Percentiles rank a stretch among this genome's conserved stretches.
Evolutionary conservation across 2,888 invertebrate genomes (phyloP).

Genomic region (Drosophila formosana): DNA sequence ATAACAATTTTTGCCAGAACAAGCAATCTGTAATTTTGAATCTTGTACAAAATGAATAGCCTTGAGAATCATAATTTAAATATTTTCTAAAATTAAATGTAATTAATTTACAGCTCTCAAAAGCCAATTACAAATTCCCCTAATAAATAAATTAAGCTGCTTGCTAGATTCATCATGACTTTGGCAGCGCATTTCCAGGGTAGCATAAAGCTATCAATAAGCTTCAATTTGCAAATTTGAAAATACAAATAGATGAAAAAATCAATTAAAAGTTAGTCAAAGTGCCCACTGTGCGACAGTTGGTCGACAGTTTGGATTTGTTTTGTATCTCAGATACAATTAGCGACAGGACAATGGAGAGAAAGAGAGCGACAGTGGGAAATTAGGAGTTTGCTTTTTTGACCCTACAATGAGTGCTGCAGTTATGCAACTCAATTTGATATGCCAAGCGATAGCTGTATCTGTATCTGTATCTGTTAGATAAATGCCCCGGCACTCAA

Average conservation of each 20-base stretch:
- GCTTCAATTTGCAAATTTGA: not conserved
- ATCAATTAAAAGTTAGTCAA: constrained; percentile 6
- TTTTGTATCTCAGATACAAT: constrained; percentile 10
- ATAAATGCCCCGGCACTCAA: constrained; percentile 38
- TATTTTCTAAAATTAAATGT: too few relatives aligned
- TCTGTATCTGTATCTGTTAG: constrained; percentile 16
- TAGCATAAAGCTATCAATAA: not conserved
- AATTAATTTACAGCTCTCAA: too few relatives aligned
- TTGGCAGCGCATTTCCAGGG: not conserved
- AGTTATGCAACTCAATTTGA: constrained; percentile 5
- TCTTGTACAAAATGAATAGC: too few relatives aligned
- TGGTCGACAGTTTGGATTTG: constrained; percentile 10
- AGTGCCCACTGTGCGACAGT: constrained; percentile 13
- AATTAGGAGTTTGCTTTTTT: not conserved
- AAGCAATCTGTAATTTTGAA: too few relatives aligned
- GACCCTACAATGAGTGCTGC: constrained; percentile 1
- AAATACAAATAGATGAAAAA: not conserved
- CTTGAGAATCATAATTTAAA: too few relatives aligned
- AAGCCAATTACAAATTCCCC: too few relatives aligned
- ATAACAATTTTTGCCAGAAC: too few relatives aligned
- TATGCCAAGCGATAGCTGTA: constrained; percentile 5
- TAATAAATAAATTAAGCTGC: too few relatives aligned
- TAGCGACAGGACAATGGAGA: not conserved
- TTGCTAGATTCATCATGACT: not conserved
- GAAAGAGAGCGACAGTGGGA: not conserved